Conservation (phyloP, 2,797 vertebrate species). For the Myotis planiceps region DNA sequence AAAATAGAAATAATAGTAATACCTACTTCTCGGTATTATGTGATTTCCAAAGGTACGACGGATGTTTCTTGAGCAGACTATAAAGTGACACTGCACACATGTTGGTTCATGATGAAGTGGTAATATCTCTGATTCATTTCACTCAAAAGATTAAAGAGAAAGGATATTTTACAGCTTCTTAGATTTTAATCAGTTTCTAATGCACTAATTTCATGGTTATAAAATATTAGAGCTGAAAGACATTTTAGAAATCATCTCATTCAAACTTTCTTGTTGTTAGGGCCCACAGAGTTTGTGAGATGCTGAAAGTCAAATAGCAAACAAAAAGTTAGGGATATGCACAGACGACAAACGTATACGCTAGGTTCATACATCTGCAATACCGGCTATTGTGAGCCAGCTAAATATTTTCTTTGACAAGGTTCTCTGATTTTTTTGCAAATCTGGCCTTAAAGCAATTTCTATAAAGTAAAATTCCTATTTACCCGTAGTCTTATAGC, state of each 20-base stretch:
- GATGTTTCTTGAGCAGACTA: neutral
- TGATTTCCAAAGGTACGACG: neutral
- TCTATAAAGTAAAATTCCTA: conserved; percentile 49
- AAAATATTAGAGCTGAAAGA: conserved; percentile 63
- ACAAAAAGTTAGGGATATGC: neutral
- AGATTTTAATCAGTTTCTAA: conserved; percentile 77
- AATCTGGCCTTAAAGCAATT: conserved; percentile 46
- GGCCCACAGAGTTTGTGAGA: neutral
- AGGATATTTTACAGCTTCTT: conserved; percentile 61
- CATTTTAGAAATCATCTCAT: conserved; percentile 46
- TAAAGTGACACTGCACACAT: conserved; percentile 44
- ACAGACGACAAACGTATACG: neutral
- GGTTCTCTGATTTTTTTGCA: conserved; percentile 13
- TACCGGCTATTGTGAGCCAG: neutral
- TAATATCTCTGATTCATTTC: conserved; percentile 63
- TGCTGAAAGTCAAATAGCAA: conserved; percentile 31
- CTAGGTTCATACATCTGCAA: neutral
- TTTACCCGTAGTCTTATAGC: neutral
- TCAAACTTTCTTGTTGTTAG: conserved; percentile 42
- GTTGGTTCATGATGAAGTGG: neutral
- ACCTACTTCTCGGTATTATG: neutral
- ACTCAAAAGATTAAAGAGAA: conserved; percentile 51
- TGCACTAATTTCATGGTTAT: conserved; percentile 73
- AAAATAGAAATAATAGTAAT: conserved; percentile 2
- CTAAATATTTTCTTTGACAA: neutral